Evolutionary conservation across 2,113 vertebrate genomes (phyloP).

Genomic region (Zapus hudsonius): DNA sequence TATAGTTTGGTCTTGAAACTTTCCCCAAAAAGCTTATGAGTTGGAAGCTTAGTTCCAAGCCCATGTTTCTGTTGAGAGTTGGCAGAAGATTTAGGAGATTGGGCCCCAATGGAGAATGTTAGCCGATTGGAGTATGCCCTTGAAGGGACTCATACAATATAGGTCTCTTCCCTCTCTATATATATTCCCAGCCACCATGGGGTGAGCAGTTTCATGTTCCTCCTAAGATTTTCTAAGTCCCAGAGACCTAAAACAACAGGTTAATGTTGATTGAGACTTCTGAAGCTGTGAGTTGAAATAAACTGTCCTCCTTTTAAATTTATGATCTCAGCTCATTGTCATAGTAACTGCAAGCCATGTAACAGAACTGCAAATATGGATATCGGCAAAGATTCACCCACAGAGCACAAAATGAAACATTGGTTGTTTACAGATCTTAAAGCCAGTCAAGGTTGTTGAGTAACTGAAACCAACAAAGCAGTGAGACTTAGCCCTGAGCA

Average conservation of each 20-base stretch:
- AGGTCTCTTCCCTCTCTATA: neutral
- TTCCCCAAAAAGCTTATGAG: neutral
- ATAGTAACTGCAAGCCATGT: neutral
- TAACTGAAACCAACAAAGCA: neutral
- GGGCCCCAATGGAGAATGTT: neutral
- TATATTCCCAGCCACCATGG: neutral
- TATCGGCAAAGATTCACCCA: neutral
- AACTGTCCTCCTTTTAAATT: neutral
- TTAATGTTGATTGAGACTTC: neutral
- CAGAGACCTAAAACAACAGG: too few species aligned
- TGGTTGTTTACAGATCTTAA: neutral
- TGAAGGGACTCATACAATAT: neutral
- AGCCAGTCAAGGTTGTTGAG: neutral
- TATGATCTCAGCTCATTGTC: neutral
- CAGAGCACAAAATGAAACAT: neutral
- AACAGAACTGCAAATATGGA: neutral
- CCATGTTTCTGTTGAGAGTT: neutral
- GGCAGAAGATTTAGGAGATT: neutral
- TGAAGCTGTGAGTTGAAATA: neutral
- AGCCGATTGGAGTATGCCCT: neutral
- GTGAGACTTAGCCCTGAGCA: neutral
- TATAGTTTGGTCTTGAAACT: neutral
- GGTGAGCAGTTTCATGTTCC: neutral
- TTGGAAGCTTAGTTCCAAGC: neutral
- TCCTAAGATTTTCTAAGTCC: accelerated